Base-by-base conservation (phyloP, 35 echinoderm and acorn worm species). In the Ptychodera flava region DNA sequence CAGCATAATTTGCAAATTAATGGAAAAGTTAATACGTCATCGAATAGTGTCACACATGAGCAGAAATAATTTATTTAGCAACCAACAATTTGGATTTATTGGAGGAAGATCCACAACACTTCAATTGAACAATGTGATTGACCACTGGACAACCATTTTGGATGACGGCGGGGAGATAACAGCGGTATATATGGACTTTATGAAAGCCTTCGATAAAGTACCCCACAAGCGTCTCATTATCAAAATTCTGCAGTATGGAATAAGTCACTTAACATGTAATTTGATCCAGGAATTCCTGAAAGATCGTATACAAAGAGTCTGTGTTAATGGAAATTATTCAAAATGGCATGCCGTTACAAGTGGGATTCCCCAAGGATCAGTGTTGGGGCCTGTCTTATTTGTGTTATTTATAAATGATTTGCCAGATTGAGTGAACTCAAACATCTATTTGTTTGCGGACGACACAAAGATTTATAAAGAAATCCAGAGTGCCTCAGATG, bases 301-400 rank as follows among this genome's bases (percentile, higher is more conserved):
- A 27, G 75, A 33, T 15, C 16, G 85, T n/a, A 87, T 78, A 34
- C 85, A 87, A 16, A 35, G 85, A 14, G 16, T 91, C 16, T 86
- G 53, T 38, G 34, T 36, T 52, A 85, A 85, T 78, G 76, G 38
- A 30, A 34, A 16, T 29, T 80, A 45, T 31, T 86, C 89, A 33
- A 75, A 77, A 12, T 90, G 89, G 89, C 52, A 29, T 14, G 36
- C 78, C 33, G 89, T 91, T 1, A 32, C 36, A 27, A 86, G 84
- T n/a, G 90, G 90, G 15, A 80, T 91, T 53, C 90, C 90, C 37
- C 90, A 91, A 80, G 85, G 90, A 52, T 80, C 77, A 64, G 90
- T 91, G 0, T 12, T 91, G 2, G 85, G 90, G 28, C 89, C 84
- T 16, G 35, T 91, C 10, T 29, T 91, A 15, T 87, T 91, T 34